Evolutionary conservation across 2,888 invertebrate species (phyloP), one percentile per base, ranked within the genome.

Genomic region (Chrysodeixis includens): DNA sequence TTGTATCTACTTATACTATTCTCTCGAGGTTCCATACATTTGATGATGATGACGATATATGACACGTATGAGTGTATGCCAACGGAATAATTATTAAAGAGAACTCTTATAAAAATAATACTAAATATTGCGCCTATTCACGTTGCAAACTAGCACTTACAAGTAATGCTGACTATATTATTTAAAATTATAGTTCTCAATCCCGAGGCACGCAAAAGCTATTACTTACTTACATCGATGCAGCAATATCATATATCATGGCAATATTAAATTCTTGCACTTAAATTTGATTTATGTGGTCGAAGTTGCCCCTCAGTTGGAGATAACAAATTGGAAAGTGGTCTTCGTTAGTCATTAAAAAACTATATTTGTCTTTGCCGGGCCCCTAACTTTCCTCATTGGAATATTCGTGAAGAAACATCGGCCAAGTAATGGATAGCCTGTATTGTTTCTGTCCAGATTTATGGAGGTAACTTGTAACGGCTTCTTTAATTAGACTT

Each of bases 381-480:
- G 85, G 85, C 83, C 86, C 82, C 84, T 78, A 93, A 93, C 86
- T 94, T 94, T 89, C 83, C 89, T 90, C 90, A 92, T 93, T 92
- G 90, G 88, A 92, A 94, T 93, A 93, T 92, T 93, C 87, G 83
- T 84, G 84, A 90, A 89, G 91, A 88, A 92, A 90, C 91, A 92
- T 91, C 88, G 88, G 88, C 90, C 88, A 78, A 83, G 89, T 92
- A 94, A 94, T 92, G 91, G 88, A 94, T 93, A 93, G 92, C 90
- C 86, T 89, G 92, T 94, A 94, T 93, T 94, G 94, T 93, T 93
- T 86, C 88, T 84, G 86, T 84, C 87, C 93, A 93, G 93, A 95
- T 95, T 95, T 94, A 95, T 94, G 92, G 93, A 92, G 92, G 93
- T 92, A 93, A 94, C 93, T 95, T 94, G 93, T 93, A 93, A 94